A percentile compares a stretch with the other conserved stretches of the same genome.
Conservation (phyloP, 2,888 invertebrate genomes). For the Chydorus sphaericus region DNA sequence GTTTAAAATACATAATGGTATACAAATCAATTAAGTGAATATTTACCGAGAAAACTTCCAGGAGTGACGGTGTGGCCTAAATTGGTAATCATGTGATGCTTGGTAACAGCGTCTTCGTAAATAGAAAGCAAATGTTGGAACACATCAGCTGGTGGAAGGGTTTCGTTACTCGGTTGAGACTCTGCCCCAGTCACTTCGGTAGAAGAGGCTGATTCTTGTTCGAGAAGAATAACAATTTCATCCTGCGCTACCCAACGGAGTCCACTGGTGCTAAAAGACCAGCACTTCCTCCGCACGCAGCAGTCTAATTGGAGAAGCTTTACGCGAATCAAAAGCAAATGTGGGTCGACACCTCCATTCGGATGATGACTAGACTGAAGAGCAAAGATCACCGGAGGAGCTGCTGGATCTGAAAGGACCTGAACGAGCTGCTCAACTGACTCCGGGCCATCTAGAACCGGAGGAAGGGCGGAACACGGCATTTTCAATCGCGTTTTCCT, state of each 20-base stretch:
- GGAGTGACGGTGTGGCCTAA: constrained; percentile 50
- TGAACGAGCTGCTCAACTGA: not conserved
- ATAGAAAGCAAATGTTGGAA: constrained; percentile 56
- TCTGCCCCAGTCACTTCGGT: constrained; percentile 7
- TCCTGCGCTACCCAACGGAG: constrained; percentile 67
- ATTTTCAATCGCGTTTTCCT: not conserved
- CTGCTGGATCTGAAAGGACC: constrained; percentile 28
- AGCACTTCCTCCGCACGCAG: constrained; percentile 52
- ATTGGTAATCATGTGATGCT: constrained; percentile 53
- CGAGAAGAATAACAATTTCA: constrained; percentile 59
- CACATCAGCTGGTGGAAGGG: constrained; percentile 50
- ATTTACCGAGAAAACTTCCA: constrained; percentile 30
- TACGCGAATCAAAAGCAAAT: constrained; percentile 51
- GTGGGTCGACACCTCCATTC: not conserved
- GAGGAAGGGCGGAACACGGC: not conserved
- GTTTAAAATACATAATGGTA: not conserved
- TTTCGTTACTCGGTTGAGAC: constrained; percentile 39
- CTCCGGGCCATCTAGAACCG: not conserved
- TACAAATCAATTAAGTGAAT: constrained; percentile 19
- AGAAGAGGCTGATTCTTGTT: constrained; percentile 29
- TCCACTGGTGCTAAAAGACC: constrained; percentile 63
- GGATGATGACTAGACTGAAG: constrained; percentile 43
- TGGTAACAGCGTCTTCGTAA: constrained; percentile 44
- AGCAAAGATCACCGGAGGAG: constrained; percentile 49
- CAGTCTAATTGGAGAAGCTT: constrained; percentile 61